Percentiles rank a stretch among this genome's conserved stretches.
Conservation (phyloP, 2,113 vertebrate genomes). For the Microtus ochrogaster region DNA sequence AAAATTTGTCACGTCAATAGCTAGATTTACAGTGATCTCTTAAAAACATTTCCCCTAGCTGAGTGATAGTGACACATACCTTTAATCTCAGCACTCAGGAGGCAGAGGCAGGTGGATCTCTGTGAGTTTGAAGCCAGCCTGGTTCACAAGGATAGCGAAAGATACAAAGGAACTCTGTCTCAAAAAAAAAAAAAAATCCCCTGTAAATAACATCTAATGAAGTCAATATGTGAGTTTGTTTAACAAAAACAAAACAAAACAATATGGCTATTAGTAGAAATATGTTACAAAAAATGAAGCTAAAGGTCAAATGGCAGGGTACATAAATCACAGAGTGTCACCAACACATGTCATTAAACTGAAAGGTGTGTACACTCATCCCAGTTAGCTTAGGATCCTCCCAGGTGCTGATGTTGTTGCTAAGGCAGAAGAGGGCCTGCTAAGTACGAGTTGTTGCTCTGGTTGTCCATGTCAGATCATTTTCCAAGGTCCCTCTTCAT, state of each 20-base stretch:
- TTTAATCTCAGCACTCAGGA: too few relatives aligned
- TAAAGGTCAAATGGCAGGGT: slow-evolving; percentile 72
- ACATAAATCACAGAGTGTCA: slow-evolving; percentile 66
- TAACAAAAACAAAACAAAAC: not conserved
- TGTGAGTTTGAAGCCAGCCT: too few relatives aligned
- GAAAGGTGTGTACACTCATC: not conserved
- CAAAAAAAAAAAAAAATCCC: not conserved
- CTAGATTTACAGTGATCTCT: not conserved
- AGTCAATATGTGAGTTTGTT: not conserved
- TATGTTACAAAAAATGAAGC: slow-evolving; percentile 55
- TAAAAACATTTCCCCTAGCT: not conserved
- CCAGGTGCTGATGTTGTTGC: not conserved
- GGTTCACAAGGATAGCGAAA: too few relatives aligned
- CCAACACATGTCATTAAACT: not conserved
- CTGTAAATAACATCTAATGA: not conserved
- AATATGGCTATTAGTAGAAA: slow-evolving; percentile 57
- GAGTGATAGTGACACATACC: too few relatives aligned
- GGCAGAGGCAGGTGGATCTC: too few relatives aligned
- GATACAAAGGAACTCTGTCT: too few relatives aligned
- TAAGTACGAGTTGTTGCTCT: not conserved
- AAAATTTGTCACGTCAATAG: not conserved
- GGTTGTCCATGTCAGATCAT: not conserved
- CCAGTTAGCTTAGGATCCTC: not conserved
- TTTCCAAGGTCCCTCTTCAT: not conserved
- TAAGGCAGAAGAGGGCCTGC: not conserved